Conservation (phyloP, 2,113 vertebrate genomes). For the Emydocephalus ijimae region DNA sequence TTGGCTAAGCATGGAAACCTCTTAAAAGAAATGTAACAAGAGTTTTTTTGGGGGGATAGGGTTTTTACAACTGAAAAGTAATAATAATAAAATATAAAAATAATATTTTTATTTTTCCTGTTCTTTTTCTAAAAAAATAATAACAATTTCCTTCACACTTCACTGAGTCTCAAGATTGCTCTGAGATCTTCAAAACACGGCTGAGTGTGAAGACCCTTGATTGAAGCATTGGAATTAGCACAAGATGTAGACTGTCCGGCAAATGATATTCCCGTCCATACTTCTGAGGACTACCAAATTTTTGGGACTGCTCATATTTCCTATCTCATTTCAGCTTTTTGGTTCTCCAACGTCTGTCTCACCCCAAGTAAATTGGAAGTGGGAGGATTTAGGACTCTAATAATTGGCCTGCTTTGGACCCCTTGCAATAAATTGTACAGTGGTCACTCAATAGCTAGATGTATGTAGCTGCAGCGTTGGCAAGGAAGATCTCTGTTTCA, state of each 20-base stretch:
- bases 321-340: neutral
- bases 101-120: neutral
- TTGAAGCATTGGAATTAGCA: constrained; percentile 43
- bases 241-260: constrained; percentile 26
- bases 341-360: neutral
- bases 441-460: neutral
- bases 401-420: neutral
- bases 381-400: neutral
- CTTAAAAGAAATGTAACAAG: neutral
- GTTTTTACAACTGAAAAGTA: neutral
- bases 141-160: constrained; percentile 19
- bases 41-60: neutral
- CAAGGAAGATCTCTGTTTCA: neutral
- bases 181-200: neutral
- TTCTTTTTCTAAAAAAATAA: neutral
- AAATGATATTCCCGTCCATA: constrained; percentile 10
- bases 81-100: too few relatives aligned
- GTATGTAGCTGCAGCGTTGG: neutral
- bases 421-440: neutral
- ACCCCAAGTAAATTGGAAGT: neutral
- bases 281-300: constrained; percentile 36
- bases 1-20: neutral
- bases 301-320: neutral
- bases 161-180: constrained; percentile 34
- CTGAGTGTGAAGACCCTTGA: constrained; percentile 34